Evolutionary conservation across 2,797 vertebrate species (phyloP).

Genomic region (Odontamblyopus rebecca): DNA sequence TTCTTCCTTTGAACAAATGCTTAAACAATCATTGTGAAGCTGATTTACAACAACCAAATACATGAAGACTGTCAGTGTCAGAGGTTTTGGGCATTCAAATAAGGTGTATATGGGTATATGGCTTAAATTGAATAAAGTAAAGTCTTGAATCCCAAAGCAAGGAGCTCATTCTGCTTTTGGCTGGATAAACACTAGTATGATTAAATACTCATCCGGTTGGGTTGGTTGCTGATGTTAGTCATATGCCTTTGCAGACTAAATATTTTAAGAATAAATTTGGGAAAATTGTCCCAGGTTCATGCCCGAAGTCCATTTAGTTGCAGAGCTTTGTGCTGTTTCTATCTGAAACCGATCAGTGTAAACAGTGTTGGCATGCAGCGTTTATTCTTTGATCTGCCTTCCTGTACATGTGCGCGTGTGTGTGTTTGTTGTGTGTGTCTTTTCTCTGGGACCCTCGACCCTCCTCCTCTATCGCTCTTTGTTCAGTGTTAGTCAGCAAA

Average conservation of each 20-base stretch:
- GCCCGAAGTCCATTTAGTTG: constrained; percentile 45
- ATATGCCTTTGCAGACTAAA: constrained; percentile 10
- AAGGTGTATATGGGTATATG: no score
- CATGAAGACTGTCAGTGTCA: no score
- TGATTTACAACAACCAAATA: no score
- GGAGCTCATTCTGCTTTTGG: neutral
- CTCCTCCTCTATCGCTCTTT: constrained; percentile 42
- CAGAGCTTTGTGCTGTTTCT: constrained; percentile 49
- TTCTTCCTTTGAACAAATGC: no score
- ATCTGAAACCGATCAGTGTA: constrained; percentile 54
- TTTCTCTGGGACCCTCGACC: constrained; percentile 7
- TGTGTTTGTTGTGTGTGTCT: constrained; percentile 26
- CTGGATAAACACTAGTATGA: neutral
- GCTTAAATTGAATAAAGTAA: neutral
- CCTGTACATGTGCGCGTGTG: constrained; percentile 37
- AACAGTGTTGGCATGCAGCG: constrained; percentile 59
- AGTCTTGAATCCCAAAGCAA: neutral
- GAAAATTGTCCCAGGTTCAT: constrained; percentile 37
- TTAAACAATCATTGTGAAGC: no score
- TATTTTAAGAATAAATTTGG: constrained; percentile 48
- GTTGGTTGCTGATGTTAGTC: neutral
- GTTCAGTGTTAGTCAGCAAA: constrained; percentile 66
- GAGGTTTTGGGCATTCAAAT: no score
- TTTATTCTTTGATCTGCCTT: constrained; percentile 52
- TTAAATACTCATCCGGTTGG: neutral